Base-by-base conservation (phyloP, 2,113 vertebrate genomes). In the pig (Sus scrofa) region DNA sequence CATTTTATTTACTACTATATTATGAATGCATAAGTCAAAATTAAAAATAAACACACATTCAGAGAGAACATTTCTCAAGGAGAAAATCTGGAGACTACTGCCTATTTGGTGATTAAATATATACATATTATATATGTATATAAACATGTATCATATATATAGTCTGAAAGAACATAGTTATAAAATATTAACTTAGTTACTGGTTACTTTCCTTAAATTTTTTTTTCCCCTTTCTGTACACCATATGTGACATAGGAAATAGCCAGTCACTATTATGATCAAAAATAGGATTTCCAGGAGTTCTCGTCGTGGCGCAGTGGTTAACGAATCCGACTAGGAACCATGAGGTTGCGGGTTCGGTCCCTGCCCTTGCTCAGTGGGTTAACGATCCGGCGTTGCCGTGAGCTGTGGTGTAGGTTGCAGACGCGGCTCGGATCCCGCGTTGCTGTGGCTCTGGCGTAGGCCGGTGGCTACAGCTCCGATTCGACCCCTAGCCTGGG, bases 11-110 rank as follows among this genome's bases (percentile, higher is more conserved):
- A 93, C 73, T 96, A 77, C 56, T 78, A 39, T 78, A 13, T 84
- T 90, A 90, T 6, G 27, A 84, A 91, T 62, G 13, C 2, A n/a
- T 19, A 81, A 79, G n/a, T 54, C 44, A 86, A 81, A 78, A 81
- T 12, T 67, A 3, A 93, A 97, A 98, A 89, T 81, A 88, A 86
- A 74, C 26, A 92, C 6, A 81, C 22, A 95, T 34, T 4, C 6
- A 92, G 86, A 89, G 32, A 73, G 8, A 89, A 85, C 0, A 85
- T 2, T 65, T 94, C 54, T 73, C 50, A 58, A 92, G 87, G 93
- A n/a, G 34, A 22, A 70, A 75, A 96, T 85, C 54, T 95, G 50
- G n/a, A 95, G 18, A 97, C 65, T 19, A 89, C 0, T 81, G 30
- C 39, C 56, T 91, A 52, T 32, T 85, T 86, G 79, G 3, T 68